Base-by-base conservation (phyloP, 2,888 invertebrate genomes). In the Conchocele bisecta region DNA sequence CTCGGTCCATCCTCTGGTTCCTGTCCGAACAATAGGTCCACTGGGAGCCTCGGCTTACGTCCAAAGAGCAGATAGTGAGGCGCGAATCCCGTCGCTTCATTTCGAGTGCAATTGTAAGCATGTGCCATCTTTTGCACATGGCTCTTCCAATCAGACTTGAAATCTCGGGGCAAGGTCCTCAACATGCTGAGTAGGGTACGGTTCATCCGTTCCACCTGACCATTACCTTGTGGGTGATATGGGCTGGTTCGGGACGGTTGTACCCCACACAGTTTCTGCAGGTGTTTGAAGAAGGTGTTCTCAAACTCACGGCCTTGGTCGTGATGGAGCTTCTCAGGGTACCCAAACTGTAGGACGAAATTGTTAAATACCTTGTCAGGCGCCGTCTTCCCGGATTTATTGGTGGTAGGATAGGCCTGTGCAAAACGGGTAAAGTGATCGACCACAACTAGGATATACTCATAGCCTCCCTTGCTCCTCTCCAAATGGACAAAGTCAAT, bases 281-380 rank as follows among this genome's bases (percentile, higher is more conserved):
- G 28, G 13, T 59, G 28, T 15, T 44, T 37, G 3, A 53, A 54
- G 13, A 60, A 29, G 0, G 39, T 28, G 22, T 54, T 71, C 31
- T 71, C 59, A 44, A 57, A 70, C 15, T 64, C 53, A 1, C 51
- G 13, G 20, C 65, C 71, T 29, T 65, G 71, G 31, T 71, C 71
- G 26, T 53, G 56, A 37, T 66, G 60, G 1, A 65, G 11, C 17
- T 22, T 33, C 15, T 26, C 41, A 1, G 65, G 59, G 17, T 56
- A 60, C 3, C 65, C 53, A 56, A 60, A 65, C 17, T 26, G 35
- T 11, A 56, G 17, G 9, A 44, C 31, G 33, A 60, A 71, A 26
- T 71, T 48, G 26, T 59, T 60, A 22, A 66, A 71, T 6, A 71
- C 31, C 35, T 53, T 50, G 11, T 37, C 46, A 0, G 61, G 56